These are phyloP conservation scores for Sturmia bella DNA, from an alignment of 2,888 invertebrate species.

Conservation along the genomic window DNA sequence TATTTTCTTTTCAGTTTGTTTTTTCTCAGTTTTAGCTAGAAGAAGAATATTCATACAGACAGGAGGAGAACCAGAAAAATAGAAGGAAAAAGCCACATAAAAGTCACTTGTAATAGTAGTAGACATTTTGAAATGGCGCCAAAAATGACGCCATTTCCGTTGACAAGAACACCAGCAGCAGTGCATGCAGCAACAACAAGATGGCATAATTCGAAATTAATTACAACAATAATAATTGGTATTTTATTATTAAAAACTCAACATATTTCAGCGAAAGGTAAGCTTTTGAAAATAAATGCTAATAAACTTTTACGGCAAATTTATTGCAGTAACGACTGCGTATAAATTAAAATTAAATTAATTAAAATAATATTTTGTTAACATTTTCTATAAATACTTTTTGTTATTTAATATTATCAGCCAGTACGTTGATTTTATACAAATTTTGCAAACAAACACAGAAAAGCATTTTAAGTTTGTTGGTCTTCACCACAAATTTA, in stretches of 20 bases:
- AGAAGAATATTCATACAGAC: background rate
- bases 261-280: constrained; percentile 60
- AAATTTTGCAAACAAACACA: constrained; percentile 14
- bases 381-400: background rate
- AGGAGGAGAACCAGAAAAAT: constrained; percentile 1
- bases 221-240: constrained; percentile 64
- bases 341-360: constrained; percentile 8
- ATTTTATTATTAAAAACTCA: constrained; percentile 57
- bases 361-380: background rate
- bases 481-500: constrained; percentile 50
- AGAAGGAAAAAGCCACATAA: constrained; percentile 8
- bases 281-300: constrained; percentile 15
- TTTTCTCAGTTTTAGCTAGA: constrained; percentile 54
- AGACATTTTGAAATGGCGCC: constrained; percentile 75
- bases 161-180: constrained; percentile 9
- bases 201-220: constrained; percentile 74
- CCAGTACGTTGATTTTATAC: constrained; percentile 22
- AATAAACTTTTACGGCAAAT: constrained; percentile 4
- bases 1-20: constrained; percentile 20
- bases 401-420: background rate
- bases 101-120: constrained; percentile 39
- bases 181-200: constrained; percentile 70
- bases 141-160: constrained; percentile 78
- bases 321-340: background rate
- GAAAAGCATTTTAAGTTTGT: background rate